Evolutionary conservation across 2,888 invertebrate genomes (phyloP).

Genomic region (Vannuccia rotundouncinata): DNA sequence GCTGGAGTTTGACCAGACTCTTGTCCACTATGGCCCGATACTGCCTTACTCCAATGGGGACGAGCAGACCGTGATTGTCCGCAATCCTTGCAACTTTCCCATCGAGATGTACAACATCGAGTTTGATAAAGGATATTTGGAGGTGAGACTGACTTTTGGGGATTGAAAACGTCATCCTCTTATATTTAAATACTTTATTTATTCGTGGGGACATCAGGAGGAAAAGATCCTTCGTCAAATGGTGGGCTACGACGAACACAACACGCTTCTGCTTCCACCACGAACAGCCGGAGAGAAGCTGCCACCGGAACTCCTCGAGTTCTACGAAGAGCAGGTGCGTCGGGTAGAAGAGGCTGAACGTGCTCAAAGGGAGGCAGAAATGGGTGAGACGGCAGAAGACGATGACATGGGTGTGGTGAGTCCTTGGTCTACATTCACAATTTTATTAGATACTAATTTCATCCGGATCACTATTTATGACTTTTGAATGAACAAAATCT

Average conservation of each 20-base stretch:
- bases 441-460: no score
- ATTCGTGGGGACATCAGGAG: not conserved
- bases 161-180: not conserved
- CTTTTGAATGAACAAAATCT: no score
- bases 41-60: constrained; percentile 63
- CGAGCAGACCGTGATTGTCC: constrained; percentile 62
- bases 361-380: constrained; percentile 45
- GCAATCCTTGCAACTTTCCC: constrained; percentile 64
- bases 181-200: not conserved
- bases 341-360: constrained; percentile 52
- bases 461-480: not conserved
- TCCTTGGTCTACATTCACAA: no score
- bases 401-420: constrained; percentile 37
- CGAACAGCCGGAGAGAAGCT: constrained; percentile 53
- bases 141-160: constrained; percentile 53
- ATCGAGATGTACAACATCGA: constrained; percentile 67
- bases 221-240: constrained; percentile 53
- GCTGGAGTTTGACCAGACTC: constrained; percentile 52
- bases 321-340: constrained; percentile 55
- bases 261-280: constrained; percentile 55
- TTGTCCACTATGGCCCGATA: constrained; percentile 63
- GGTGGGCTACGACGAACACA: constrained; percentile 56
- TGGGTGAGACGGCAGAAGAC: constrained; percentile 45
- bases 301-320: constrained; percentile 53
- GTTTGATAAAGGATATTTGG: constrained; percentile 60